Percentiles rank a stretch among this genome's conserved stretches.
Evolutionary conservation across 2,113 vertebrate genomes (phyloP).

Genomic region (Eidolon helvum): DNA sequence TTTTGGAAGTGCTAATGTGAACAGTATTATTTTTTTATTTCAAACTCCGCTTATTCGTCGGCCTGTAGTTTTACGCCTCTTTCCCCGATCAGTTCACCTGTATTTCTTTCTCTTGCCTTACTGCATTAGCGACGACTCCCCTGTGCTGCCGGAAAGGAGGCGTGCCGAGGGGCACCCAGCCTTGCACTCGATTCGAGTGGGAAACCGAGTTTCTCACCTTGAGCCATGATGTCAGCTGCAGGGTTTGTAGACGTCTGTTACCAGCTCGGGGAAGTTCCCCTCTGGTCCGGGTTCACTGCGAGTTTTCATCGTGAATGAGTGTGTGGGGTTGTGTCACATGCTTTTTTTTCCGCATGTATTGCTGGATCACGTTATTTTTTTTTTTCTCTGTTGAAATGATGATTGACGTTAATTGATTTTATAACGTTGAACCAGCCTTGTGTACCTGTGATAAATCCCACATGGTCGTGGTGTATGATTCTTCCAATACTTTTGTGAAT

Average conservation of each 20-base stretch:
- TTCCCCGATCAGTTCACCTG: not conserved
- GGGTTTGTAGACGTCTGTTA: not conserved
- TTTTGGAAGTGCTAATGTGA: not conserved
- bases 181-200: fast-evolving
- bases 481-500: not conserved
- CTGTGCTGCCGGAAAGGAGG: not conserved
- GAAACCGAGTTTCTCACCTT: not conserved
- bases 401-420: not conserved
- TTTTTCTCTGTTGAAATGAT: not conserved
- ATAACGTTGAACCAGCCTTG: not conserved
- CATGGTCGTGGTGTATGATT: not conserved
- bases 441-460: not conserved
- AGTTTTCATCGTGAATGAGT: not conserved
- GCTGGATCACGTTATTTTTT: not conserved
- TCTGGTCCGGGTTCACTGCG: not conserved
- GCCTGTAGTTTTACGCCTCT: too few species aligned
- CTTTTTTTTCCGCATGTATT: not conserved
- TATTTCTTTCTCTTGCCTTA: not conserved
- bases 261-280: not conserved
- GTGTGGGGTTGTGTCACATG: not conserved
- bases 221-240: not conserved
- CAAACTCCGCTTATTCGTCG: not conserved
- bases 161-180: too few species aligned
- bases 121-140: not conserved
- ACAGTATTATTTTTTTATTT: not conserved